Percentiles rank a stretch among this genome's conserved stretches.
Conservation (phyloP, 2,888 invertebrate species). For the Amiota minor region DNA sequence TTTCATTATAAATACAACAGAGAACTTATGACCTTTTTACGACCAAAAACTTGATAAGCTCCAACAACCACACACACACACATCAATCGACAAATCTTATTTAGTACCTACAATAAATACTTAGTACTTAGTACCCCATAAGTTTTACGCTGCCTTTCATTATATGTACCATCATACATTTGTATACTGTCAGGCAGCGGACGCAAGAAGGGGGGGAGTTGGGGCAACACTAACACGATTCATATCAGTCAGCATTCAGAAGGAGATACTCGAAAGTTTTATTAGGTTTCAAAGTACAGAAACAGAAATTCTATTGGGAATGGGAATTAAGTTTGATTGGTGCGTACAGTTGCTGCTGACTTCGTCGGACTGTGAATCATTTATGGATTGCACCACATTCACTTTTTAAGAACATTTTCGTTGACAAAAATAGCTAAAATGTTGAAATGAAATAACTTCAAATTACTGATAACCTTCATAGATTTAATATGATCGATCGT, state of each 20-base stretch:
- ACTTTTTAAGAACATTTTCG: neutral
- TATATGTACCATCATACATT: neutral
- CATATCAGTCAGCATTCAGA: neutral
- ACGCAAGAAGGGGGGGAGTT: neutral
- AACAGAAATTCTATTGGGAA: neutral
- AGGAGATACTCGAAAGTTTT: slow-evolving; percentile 19
- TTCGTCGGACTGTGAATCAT: slow-evolving; percentile 6
- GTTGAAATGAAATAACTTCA: too few species aligned
- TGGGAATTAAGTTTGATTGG: neutral
- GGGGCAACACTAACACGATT: neutral
- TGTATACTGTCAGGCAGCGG: neutral
- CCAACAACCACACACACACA: too few species aligned
- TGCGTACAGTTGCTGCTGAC: neutral
- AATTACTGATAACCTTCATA: too few species aligned
- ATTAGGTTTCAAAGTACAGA: slow-evolving; percentile 28
- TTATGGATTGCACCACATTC: neutral
- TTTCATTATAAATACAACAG: slow-evolving; percentile 10
- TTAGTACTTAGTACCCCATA: neutral
- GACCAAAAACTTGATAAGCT: neutral
- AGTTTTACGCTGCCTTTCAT: neutral
- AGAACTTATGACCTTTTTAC: slow-evolving; percentile 10
- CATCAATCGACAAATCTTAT: too few species aligned
- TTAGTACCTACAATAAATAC: too few species aligned
- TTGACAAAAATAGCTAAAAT: too few species aligned
- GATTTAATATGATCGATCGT: neutral